Base-by-base conservation (phyloP, 1,140 invertebrate genomes). In the Protaetia brevitarsis region DNA sequence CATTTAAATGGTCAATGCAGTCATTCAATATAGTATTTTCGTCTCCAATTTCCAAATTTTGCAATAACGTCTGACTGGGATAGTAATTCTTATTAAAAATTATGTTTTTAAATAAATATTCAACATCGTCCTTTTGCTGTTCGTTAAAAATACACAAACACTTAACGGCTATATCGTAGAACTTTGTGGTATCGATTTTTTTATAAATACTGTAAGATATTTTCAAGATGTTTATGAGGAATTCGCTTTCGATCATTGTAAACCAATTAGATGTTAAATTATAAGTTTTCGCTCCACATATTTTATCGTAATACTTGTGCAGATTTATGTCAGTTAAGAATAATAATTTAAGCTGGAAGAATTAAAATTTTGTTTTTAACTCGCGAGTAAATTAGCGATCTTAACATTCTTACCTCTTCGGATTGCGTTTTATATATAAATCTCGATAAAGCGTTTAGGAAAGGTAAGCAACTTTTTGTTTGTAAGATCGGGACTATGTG, bases 71-170 rank as follows among this genome's bases (percentile, higher is more conserved):
- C 59, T 84, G 82, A 60, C 81, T 77, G 23, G 82, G 80, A 71
- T 84, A 83, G 79, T 83, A 85, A 45, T 80, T 62, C 61, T 81
- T 79, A 70, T 83, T 84, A 69, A 85, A 86, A 37, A 86, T 77
- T 31, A 85, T 78, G 69, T 81, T 79, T 26, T 76, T 72, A 37
- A 86, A 80, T 3, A 85, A 65, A 65, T 76, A 82, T 63, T 82
- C 71, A 3, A 84, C 73, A 69, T 82, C 79, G 68, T 66, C 62
- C 70, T 79, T 80, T 59, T 82, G 82, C 64, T 83, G 80, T 11
- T 72, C 69, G 69, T 80, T 80, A 66, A 84, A 78, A 58, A 83
- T 78, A 58, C 81, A 82, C 65, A 83, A 80, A 23, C 81, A 74
- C 77, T 83, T 85, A 64, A 79, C 82, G 27, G 82, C 78, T 26